A percentile compares a stretch with the other conserved stretches of the same genome.
phyloP scores from a whole-genome alignment of 2,797 vertebrate genomes.

The Rhinogobio ventralis region DNA sequence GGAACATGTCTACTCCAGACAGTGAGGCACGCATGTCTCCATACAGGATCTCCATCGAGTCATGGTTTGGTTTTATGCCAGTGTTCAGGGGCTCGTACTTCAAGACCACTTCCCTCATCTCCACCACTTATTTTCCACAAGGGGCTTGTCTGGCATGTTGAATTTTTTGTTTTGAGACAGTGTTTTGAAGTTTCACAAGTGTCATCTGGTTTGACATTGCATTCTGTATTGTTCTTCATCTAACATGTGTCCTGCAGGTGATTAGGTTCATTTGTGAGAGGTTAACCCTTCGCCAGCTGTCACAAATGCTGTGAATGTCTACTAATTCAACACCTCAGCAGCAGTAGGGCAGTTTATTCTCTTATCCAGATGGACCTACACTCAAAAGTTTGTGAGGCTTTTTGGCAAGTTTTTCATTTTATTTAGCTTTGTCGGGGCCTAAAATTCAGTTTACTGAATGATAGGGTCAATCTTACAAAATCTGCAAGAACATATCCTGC shows the following conservation, averaged over 20 bases:
- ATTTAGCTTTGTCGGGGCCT: background rate
- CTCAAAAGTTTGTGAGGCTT: background rate
- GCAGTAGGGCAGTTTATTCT: slow-evolving; percentile 26
- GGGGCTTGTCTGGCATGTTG: background rate
- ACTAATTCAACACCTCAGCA: slow-evolving; percentile 43
- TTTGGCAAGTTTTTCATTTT: background rate
- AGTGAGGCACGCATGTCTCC: slow-evolving; percentile 40
- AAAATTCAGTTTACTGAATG: background rate
- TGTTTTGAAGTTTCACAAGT: background rate
- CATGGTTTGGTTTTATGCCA: slow-evolving; percentile 32
- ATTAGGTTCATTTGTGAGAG: background rate
- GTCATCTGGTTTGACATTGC: background rate
- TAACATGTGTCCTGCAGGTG: slow-evolving; percentile 17
- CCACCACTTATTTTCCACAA: slow-evolving; percentile 12
- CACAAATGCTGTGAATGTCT: slow-evolving; percentile 26
- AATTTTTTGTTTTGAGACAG: background rate
- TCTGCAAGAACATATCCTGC: background rate
- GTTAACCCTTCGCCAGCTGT: slow-evolving; percentile 42
- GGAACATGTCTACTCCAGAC: slow-evolving; percentile 45
- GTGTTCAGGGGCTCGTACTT: slow-evolving; percentile 34
- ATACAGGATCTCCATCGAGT: slow-evolving; percentile 36
- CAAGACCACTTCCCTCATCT: slow-evolving; percentile 33
- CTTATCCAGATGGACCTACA: slow-evolving; percentile 1
- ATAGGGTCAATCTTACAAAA: background rate
- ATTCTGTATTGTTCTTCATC: background rate